Conservation (phyloP, 2,113 vertebrate species). For the Neomonachus schauinslandi region DNA sequence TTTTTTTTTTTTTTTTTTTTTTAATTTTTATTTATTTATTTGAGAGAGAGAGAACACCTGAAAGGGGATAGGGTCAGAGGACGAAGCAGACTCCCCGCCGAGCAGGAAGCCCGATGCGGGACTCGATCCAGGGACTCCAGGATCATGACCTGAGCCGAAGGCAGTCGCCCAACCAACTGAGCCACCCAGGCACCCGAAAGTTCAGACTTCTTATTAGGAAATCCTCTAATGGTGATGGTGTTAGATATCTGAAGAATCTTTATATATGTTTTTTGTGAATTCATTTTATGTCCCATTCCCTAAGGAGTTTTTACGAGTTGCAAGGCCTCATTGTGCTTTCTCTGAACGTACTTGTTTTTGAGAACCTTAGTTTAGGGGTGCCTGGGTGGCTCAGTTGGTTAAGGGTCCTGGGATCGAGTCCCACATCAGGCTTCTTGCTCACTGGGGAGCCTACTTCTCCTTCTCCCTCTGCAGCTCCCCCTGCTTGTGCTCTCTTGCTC, state of each 20-base stretch:
- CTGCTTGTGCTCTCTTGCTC: background rate
- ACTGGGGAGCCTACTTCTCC: background rate
- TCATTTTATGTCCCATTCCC: background rate
- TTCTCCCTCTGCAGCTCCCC: background rate
- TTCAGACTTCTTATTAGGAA: conserved; percentile 26
- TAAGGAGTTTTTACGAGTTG: background rate
- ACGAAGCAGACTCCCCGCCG: too few relatives aligned
- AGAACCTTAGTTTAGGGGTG: background rate
- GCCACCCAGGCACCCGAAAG: too few relatives aligned
- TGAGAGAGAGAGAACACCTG: too few relatives aligned
- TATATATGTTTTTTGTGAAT: conserved; percentile 6
- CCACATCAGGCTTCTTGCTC: background rate
- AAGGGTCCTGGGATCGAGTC: background rate
- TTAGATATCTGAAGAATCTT: background rate
- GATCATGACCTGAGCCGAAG: too few relatives aligned
- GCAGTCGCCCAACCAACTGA: too few relatives aligned
- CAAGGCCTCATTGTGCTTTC: background rate
- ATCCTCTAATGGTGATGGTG: background rate
- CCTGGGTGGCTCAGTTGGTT: background rate
- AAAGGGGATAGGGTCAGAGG: too few relatives aligned
- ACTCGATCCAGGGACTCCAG: too few relatives aligned
- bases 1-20: too few relatives aligned
- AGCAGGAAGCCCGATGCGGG: too few relatives aligned
- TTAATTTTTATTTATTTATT: too few relatives aligned
- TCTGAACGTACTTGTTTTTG: background rate